Evolutionary conservation across 1,140 invertebrate genomes (phyloP), one percentile per base, ranked within the genome.

Genomic region (Anoplolepis gracilipes): DNA sequence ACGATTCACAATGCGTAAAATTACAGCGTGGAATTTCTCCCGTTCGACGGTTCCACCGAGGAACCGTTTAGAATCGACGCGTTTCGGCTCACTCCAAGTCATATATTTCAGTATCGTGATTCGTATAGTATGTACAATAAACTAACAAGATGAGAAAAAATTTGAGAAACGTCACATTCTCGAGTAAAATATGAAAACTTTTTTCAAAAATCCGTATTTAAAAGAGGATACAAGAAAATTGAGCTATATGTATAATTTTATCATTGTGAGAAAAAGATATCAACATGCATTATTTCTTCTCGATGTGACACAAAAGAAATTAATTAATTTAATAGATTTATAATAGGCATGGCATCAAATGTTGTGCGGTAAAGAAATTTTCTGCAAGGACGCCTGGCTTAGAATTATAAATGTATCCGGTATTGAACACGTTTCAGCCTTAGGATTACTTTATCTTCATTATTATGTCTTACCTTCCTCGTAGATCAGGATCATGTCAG

Each of bases 401-500:
- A 42, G 36, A 59, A 82, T 82, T 82, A 82, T 81, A 72, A 81
- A 81, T 82, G 67, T 70, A 72, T 82, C 78, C 65, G 36, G 78
- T 46, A 82, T 82, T 59, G 53, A 73, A 22, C 78, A 61, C 46
- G 67, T 61, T 73, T 73, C 10, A 73, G 36, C 78, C 25, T 72
- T 46, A 73, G 78, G 70, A 82, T 82, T 82, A 82, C 78, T 82
- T 72, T 82, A 73, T 82, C 78, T 82, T 82, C 78, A 82, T 82
- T 82, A 82, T 73, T 73, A 42, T 33, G 28, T 82, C 78, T 73
- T 73, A 82, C 36, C 53, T 59, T 59, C 53, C 67, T 36, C 78
- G 53, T 82, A 82, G 78, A 82, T 82, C 78, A 82, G 78, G 78
- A 82, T 82, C 78, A 82, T 61, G 78, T 82, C 78, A 28, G 78